phyloP scores from a whole-genome alignment of 2,113 vertebrate genomes.

The Prinia subflava region DNA sequence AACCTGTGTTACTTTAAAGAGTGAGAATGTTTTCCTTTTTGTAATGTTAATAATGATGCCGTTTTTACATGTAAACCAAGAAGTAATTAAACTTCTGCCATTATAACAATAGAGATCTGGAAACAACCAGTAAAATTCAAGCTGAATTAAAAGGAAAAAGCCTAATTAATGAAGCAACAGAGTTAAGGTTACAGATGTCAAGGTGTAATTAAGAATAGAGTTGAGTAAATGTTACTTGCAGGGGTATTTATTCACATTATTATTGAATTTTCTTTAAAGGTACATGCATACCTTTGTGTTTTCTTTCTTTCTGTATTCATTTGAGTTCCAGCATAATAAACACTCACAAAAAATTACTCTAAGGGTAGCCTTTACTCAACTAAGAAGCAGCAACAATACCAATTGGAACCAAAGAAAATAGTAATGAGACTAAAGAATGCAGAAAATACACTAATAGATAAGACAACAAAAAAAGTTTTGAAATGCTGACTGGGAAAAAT shows the following conservation, averaged over 20 bases:
- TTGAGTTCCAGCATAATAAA: neutral
- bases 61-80: neutral
- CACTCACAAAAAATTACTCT: neutral
- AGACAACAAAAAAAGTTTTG: neutral
- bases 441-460: neutral
- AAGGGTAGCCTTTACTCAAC: neutral
- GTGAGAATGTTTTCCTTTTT: neutral
- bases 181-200: neutral
- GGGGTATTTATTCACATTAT: neutral
- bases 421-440: neutral
- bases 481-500: neutral
- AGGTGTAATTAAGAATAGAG: neutral
- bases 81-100: constrained; percentile 9
- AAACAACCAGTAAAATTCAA: neutral
- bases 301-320: neutral
- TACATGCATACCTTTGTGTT: neutral
- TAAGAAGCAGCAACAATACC: neutral
- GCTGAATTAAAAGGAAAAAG: neutral
- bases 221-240: neutral
- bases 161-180: neutral
- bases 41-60: neutral
- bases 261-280: neutral
- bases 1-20: neutral
- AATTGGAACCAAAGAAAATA: neutral
- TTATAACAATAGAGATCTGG: neutral